These are phyloP conservation scores for Gnathonemus echidnorhynchus DNA, from an alignment of 2,113 vertebrate species.

Conservation along the genomic window DNA sequence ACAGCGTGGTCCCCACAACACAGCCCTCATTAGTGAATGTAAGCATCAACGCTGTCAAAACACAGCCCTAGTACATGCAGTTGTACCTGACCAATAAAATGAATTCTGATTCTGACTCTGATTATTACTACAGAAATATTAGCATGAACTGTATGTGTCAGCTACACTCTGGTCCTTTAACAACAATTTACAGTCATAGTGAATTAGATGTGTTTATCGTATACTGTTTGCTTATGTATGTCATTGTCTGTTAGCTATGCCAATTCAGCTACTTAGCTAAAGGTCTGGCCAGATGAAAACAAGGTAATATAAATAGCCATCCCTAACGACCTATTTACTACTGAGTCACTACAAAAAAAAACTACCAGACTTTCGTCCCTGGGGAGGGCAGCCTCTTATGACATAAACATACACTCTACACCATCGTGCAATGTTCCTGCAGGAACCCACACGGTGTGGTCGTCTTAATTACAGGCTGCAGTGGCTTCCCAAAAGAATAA, in stretches of 20 bases:
- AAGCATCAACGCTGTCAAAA: too few relatives aligned
- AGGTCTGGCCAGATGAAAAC: background rate
- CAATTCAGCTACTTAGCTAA: background rate
- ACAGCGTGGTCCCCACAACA: background rate
- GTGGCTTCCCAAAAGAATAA: background rate
- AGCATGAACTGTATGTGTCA: background rate
- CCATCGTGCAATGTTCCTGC: background rate
- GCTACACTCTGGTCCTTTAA: background rate
- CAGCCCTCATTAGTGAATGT: background rate
- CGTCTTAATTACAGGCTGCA: background rate
- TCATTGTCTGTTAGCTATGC: background rate
- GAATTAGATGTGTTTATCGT: background rate
- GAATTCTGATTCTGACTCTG: background rate
- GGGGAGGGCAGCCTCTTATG: background rate
- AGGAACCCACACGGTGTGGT: too few relatives aligned
- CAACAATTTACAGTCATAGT: background rate
- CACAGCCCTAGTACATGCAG: too few relatives aligned
- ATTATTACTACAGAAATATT: background rate
- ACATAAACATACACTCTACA: background rate
- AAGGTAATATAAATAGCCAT: background rate
- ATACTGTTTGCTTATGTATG: background rate
- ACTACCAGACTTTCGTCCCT: background rate
- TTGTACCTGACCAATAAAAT: too few relatives aligned
- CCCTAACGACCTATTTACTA: background rate
- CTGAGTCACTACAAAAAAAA: background rate